Base-by-base conservation (phyloP, 1,140 invertebrate genomes). In the Psilanteris sp. region DNA sequence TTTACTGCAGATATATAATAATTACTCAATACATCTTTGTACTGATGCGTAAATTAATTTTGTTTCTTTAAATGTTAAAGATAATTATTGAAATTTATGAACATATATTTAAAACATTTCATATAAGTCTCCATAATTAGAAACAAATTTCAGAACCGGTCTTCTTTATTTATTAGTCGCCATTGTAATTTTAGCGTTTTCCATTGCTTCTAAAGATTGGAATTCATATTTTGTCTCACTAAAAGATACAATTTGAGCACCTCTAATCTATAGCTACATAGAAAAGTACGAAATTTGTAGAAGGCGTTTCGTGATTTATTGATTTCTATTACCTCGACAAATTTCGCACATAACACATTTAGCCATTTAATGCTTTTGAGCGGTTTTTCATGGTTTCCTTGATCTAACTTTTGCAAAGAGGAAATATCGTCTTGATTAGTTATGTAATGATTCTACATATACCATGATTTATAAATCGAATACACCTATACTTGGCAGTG, bases 261-360 rank as follows among this genome's bases (percentile, higher is more conserved):
- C 64, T 64, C 41, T 64, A 64, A 59, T 61, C 72, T 75, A 75
- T 57, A 75, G 50, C 57, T 48, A 62, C 29, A 34, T 68, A 62
- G 26, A 68, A 68, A 76, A 70, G 57, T 70, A 70, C 64, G 72
- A 76, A 62, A 70, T 76, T 67, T 44, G 57, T 14, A 37, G 50
- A 52, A 76, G 57, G 66, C 50, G 50, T 22, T 64, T 57, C 31
- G 16, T 36, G 26, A 54, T 14, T 37, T 46, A 71, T 57, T 61
- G 66, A 71, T 52, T 57, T 31, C 24, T 48, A 48, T n/a, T n/a
- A 39, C 46, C 8, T 13, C 32, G 22, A 61, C 66, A 61, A 70
- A 70, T 70, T 59, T 70, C 54, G 54, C 22, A 70, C 54, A 20
- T 9, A 70, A 52, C 52, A 27, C 22, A 11, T 36, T 31, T 14